These are phyloP conservation scores for Pogonomyrmex californicus DNA, from an alignment of 1,140 invertebrate species.

Conservation along the genomic window DNA sequence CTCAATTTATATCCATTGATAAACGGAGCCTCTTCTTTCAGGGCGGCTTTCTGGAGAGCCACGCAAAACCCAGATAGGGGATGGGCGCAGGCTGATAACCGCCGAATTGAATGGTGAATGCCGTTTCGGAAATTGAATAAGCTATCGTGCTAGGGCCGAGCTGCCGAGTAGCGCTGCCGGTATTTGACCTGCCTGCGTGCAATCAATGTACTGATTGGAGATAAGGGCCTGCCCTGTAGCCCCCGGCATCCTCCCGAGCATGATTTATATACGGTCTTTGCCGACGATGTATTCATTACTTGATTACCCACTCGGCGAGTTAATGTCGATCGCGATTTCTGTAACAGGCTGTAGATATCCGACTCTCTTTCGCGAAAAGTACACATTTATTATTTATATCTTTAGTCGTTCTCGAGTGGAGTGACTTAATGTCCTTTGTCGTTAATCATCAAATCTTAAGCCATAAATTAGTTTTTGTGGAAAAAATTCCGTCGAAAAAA, in stretches of 20 bases:
- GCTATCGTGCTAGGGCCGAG: slow-evolving; percentile 82
- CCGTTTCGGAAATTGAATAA: slow-evolving; percentile 86
- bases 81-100: slow-evolving; percentile 81
- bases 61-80: slow-evolving; percentile 78
- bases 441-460: background rate
- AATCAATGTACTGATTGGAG: slow-evolving; percentile 85
- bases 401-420: slow-evolving; percentile 10
- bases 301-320: slow-evolving; percentile 80
- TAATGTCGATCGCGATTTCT: slow-evolving; percentile 68
- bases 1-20: slow-evolving; percentile 46
- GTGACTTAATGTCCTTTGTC: background rate
- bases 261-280: slow-evolving; percentile 85
- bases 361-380: slow-evolving; percentile 24
- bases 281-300: slow-evolving; percentile 84
- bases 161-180: slow-evolving; percentile 79
- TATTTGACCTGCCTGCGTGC: slow-evolving; percentile 84
- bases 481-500: background rate
- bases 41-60: slow-evolving; percentile 72
- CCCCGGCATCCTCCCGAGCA: slow-evolving; percentile 75
- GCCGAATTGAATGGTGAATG: slow-evolving; percentile 85
- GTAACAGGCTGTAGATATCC: slow-evolving; percentile 57
- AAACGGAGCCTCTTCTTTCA: slow-evolving; percentile 57
- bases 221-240: slow-evolving; percentile 82
- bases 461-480: background rate
- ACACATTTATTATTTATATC: slow-evolving; percentile 9